Evolutionary conservation across 2,797 vertebrate species (phyloP), one percentile per base, ranked within the genome.

Genomic region (Protonibea diacanthus): DNA sequence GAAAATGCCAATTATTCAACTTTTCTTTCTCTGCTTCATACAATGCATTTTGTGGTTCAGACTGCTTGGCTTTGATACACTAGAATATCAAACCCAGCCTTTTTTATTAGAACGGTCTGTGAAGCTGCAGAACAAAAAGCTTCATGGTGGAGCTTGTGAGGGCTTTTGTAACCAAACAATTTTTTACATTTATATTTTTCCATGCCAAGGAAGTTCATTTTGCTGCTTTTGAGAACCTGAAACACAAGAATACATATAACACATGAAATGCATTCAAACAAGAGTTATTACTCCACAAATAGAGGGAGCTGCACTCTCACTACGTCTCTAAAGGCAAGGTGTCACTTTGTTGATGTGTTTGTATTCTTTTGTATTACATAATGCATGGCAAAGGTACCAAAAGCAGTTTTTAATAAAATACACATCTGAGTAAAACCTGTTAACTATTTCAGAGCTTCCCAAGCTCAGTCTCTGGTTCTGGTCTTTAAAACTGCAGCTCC

Each of bases 1-100:
- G 55, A 66, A 74, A 74, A 57, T 23, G 49, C 17, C 23, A 64
- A 40, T 67, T 64, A 47, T 21, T 68, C 53, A 78, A 25, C 10
- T 33, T 3, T 14, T 42, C n/a, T 62, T 29, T 20, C 44, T 71
- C 11, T 65, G 48, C 55, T 40, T 21, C 42, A 40, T 2, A 38
- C 12, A 14, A 3, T 62, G 1, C 13, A 38, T 67, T 63, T 47
- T 47, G 49, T 57, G 62, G 47, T 49, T 62, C 20, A 66, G 40
- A 48, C 29, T 49, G 6, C 10, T 77, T 63, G 64, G 23, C 40
- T 44, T 20, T 45, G 51, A 65, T 4, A n/a, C 29, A 17, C 21
- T 15, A 17, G 45, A n/a, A 67, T 29, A 79, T 65, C 42, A 73
- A 57, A 52, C 51, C 9, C 58, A 67, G 5, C 4, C 18, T 52